These are phyloP conservation scores for Xiphorhynchus elegans DNA, from an alignment of 2,113 vertebrate species.

Conservation along the genomic window DNA sequence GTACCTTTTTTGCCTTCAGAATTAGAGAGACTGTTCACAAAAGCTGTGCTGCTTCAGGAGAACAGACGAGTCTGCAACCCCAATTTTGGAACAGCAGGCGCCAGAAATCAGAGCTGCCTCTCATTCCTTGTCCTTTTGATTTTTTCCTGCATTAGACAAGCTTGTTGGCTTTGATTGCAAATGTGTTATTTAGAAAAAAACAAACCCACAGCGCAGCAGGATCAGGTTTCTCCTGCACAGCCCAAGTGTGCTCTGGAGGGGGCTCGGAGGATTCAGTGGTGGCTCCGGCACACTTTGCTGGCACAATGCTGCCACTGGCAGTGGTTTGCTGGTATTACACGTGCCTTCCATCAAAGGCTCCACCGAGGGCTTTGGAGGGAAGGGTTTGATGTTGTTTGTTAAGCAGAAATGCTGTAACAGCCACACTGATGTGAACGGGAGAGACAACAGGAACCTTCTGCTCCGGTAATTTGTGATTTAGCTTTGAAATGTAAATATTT, in stretches of 20 bases:
- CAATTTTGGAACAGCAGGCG: not conserved
- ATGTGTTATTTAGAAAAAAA: not conserved
- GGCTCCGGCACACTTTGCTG: not conserved
- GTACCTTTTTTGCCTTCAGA: not conserved
- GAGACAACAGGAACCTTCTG: not conserved
- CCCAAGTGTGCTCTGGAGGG: not conserved
- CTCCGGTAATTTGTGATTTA: not conserved
- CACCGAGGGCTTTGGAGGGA: accelerated
- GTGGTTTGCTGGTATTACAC: constrained; percentile 44
- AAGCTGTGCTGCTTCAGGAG: not conserved
- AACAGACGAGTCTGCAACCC: not conserved
- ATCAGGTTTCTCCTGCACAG: not conserved
- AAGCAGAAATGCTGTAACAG: not conserved
- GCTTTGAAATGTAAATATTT: not conserved
- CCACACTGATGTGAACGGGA: not conserved
- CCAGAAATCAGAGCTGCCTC: not conserved
- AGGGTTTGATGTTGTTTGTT: not conserved
- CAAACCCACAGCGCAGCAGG: not conserved
- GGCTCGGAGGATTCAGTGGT: not conserved
- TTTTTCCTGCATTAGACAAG: not conserved
- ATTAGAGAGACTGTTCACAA: not conserved
- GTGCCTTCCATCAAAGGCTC: not conserved
- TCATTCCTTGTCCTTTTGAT: not conserved
- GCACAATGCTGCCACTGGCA: constrained; percentile 88
- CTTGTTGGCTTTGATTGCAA: not conserved